A percentile compares a stretch with the other conserved stretches of the same genome.
Conservation (phyloP, 2,888 invertebrate species). For the Vandiemenella viatica region DNA sequence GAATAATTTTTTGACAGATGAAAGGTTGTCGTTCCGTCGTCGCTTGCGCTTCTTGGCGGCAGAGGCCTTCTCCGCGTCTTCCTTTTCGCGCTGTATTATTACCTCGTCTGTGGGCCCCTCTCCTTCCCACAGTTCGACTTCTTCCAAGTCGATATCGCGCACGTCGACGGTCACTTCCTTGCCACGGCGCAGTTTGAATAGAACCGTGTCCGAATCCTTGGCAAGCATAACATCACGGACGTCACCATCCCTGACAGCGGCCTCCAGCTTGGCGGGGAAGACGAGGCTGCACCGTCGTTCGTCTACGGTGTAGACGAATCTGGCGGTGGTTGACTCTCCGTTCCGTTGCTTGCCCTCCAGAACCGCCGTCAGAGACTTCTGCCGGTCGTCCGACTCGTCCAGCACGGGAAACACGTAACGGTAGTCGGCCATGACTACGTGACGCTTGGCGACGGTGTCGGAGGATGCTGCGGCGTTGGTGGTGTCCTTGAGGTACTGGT, state of each 20-base stretch:
- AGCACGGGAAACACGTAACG: conserved; percentile 59
- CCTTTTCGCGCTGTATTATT: conserved; percentile 27
- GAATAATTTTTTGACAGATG: conserved; percentile 53
- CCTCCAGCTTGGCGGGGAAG: conserved; percentile 55
- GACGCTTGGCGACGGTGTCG: conserved; percentile 42
- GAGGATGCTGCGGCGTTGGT: conserved; percentile 19
- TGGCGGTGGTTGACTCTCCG: conserved; percentile 35
- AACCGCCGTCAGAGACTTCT: conserved; percentile 29
- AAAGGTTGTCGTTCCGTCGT: conserved; percentile 47
- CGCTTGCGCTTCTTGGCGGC: conserved; percentile 13
- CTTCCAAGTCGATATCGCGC: conserved; percentile 37
- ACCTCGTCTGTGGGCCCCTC: conserved; percentile 45
- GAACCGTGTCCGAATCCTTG: conserved; percentile 56
- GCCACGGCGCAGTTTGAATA: conserved; percentile 56
- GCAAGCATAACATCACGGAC: conserved; percentile 62
- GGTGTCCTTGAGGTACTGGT: conserved; percentile 3
- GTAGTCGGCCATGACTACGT: conserved; percentile 50
- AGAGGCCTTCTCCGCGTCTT: conserved; percentile 37
- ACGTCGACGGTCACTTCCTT: conserved; percentile 60
- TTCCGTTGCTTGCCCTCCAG: conserved; percentile 3
- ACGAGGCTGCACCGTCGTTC: conserved; percentile 60
- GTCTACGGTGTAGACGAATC: conserved; percentile 59
- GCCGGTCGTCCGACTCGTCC: conserved; percentile 50
- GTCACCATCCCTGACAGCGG: conserved; percentile 61
- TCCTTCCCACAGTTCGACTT: conserved; percentile 46